These are phyloP conservation scores for Calliopsis andreniformis DNA, from an alignment of 1,140 invertebrate genomes.

Conservation along the genomic window DNA sequence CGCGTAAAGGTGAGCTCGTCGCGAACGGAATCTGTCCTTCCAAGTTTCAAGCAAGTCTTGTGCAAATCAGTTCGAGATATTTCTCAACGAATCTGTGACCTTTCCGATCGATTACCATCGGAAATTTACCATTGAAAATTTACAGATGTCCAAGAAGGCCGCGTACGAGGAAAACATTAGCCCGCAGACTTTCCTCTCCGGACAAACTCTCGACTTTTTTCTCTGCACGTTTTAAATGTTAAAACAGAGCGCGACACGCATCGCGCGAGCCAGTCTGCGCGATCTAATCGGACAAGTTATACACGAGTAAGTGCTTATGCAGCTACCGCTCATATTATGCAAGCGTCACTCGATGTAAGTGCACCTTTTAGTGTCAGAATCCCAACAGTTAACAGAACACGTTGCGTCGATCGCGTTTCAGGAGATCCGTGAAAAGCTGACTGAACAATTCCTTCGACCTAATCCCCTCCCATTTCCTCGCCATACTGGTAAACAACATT, in stretches of 20 bases:
- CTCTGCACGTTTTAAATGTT: slow-evolving; percentile 4
- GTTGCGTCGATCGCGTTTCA: slow-evolving; percentile 59
- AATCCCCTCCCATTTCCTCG: neutral
- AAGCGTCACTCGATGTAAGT: slow-evolving; percentile 64
- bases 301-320: slow-evolving; percentile 57
- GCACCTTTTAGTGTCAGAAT: slow-evolving; percentile 63
- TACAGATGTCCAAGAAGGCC: no score
- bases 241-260: slow-evolving; percentile 29
- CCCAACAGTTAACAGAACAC: slow-evolving; percentile 57
- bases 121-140: neutral
- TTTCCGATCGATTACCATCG: slow-evolving; percentile 3
- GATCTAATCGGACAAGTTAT: slow-evolving; percentile 65
- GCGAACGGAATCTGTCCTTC: slow-evolving; percentile 2
- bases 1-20: neutral
- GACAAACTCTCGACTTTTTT: neutral
- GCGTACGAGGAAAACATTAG: no score
- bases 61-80: slow-evolving; percentile 21
- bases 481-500: slow-evolving; percentile 29
- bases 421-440: slow-evolving; percentile 50
- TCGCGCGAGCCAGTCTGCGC: slow-evolving; percentile 32
- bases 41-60: slow-evolving; percentile 22
- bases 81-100: slow-evolving; percentile 2
- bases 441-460: slow-evolving; percentile 54
- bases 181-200: no score
- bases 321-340: slow-evolving; percentile 67